Percentiles rank a stretch among this genome's conserved stretches.
These are phyloP conservation scores for Oikopleura vanhoeffeni DNA, from an alignment of 23 tunicate genomes.

Conservation along the genomic window DNA sequence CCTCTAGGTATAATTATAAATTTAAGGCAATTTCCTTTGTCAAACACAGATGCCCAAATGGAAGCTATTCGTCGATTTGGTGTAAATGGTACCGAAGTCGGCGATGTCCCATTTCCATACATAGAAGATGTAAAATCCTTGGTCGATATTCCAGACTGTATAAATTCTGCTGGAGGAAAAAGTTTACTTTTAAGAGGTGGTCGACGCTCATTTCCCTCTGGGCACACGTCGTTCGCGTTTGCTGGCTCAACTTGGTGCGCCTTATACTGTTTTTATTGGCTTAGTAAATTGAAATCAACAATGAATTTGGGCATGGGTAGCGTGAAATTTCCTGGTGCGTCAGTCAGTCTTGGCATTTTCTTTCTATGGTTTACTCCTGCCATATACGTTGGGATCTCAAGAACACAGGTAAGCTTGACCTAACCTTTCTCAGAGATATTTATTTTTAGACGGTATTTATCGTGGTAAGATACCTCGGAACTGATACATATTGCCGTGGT, in stretches of 20 bases:
- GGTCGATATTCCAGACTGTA: neutral
- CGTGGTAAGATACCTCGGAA: too few species aligned
- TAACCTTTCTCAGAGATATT: too few species aligned
- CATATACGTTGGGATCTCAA: neutral
- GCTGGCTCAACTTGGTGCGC: conserved; percentile 8
- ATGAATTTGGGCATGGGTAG: neutral
- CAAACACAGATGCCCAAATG: neutral
- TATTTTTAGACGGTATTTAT: too few species aligned
- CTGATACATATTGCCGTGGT: too few species aligned
- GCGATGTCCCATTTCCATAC: neutral
- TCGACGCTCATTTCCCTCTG: conserved; percentile 1
- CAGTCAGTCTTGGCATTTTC: neutral
- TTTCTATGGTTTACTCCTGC: neutral
- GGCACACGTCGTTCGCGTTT: neutral
- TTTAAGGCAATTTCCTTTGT: neutral
- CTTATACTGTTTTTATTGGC: neutral
- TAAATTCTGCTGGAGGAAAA: neutral
- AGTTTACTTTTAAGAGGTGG: neutral
- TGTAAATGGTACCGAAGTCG: neutral
- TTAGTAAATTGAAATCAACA: neutral
- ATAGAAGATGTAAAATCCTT: neutral
- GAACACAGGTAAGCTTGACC: neutral
- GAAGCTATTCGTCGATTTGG: neutral
- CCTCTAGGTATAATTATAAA: too few species aligned
- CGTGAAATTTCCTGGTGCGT: neutral